Conservation (phyloP, 2,888 invertebrate species). For the Nomada hirtipes region DNA sequence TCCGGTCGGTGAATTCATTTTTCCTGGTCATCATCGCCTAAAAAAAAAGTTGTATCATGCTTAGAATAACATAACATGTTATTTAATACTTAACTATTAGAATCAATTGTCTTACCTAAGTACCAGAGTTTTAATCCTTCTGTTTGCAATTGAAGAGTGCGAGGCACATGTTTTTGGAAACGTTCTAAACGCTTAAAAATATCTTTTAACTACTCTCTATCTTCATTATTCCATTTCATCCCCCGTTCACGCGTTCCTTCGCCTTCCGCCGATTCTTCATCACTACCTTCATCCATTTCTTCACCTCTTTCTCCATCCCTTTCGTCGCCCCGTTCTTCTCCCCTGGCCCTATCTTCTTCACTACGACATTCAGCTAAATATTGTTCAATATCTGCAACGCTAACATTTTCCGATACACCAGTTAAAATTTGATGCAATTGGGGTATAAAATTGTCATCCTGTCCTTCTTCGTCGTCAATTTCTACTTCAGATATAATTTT, state of each 20-base stretch:
- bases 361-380: no score
- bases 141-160: no score
- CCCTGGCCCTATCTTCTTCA: no score
- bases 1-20: no score
- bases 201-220: no score
- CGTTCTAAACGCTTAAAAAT: no score
- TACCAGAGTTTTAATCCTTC: neutral
- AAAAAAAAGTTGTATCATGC: neutral
- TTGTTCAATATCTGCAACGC: no score
- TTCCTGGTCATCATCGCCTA: neutral
- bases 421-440: no score
- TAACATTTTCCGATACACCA: neutral
- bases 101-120: neutral
- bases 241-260: neutral
- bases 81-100: neutral
- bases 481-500: neutral
- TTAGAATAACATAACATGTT: neutral
- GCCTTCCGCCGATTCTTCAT: neutral
- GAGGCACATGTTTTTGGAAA: no score
- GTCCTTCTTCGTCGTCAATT: neutral
- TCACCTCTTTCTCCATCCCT: neutral
- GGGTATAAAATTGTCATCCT: no score
- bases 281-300: neutral
- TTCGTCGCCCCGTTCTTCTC: neutral
- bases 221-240: neutral